Evolutionary conservation across 2,113 vertebrate species (phyloP), one percentile per base, ranked within the genome.

Genomic region (Grus americana): DNA sequence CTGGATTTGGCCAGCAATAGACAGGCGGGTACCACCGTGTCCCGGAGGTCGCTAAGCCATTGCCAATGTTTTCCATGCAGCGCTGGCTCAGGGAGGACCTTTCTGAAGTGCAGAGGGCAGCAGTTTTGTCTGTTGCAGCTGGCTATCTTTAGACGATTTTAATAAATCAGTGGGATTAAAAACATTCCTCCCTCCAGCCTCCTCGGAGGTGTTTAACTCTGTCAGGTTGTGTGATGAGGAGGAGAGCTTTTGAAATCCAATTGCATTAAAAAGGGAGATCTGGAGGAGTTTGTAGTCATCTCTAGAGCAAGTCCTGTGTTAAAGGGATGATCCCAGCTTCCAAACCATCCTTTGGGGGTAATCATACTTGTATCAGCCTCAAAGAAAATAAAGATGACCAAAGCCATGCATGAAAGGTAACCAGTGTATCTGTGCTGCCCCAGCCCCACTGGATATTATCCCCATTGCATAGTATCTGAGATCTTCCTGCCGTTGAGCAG

Each of bases 61-160:
- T 57, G 55, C 76, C 96, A 89, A 44, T 24, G 9, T 82, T 94
- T 90, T 89, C 75, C 0, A 0, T 62, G 68, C 26, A 46, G 38
- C 63, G 47, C 76, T 91, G 73, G n/a, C 9, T 83, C 50, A 62
- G 88, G 94, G 91, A 95, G 92, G 94, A 70, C 55, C 54, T 74
- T 55, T 79, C 63, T 36, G 49, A 92, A 96, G 86, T 91, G 82
- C 89, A 75, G 38, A 95, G 94, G 79, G 91, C 79, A 96, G 96
- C 72, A 90, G 70, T 97, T 98, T 98, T 96, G 79, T 96, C 97
- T 97, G 92, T 80, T 80, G 80, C 70, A 93, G 91, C 86, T 98
- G 96, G 97, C 95, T 97, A 96, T 98, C 97, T 97, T 94, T 94
- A 94, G 93, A 70, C 2, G 10, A 88, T 91, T 98, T 97, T 98